A percentile compares a stretch with the other conserved stretches of the same genome.
Evolutionary conservation across 2,797 vertebrate genomes (phyloP).

Genomic region (Micrastur ruficollis): DNA sequence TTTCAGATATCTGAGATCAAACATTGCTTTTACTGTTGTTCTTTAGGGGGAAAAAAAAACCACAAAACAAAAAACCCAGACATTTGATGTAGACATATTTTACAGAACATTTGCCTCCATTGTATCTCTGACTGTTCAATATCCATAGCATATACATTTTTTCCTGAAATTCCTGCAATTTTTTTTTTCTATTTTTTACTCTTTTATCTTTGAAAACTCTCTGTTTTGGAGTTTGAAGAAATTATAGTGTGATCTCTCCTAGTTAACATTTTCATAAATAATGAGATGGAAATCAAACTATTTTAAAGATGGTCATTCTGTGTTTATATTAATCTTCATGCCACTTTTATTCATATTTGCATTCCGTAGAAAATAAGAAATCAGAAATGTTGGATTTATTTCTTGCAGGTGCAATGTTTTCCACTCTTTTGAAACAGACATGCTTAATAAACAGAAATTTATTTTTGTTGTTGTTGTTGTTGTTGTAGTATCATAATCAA

Average conservation of each 20-base stretch:
- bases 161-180: background rate
- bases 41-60: background rate
- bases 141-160: background rate
- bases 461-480: background rate
- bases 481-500: background rate
- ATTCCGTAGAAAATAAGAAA: background rate
- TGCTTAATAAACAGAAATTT: background rate
- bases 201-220: background rate
- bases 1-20: background rate
- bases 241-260: background rate
- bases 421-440: background rate
- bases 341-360: background rate
- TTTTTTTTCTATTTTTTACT: too few species aligned
- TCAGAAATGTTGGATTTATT: background rate
- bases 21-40: background rate
- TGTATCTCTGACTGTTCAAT: background rate
- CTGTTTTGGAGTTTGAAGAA: background rate
- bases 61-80: background rate
- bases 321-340: background rate
- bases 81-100: background rate
- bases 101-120: background rate
- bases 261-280: background rate
- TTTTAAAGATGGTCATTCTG: background rate
- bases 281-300: background rate
- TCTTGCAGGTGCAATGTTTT: background rate